Evolutionary conservation across 1,140 invertebrate genomes (phyloP), one percentile per base, ranked within the genome.

Genomic region (Philotrypesis tridentata): DNA sequence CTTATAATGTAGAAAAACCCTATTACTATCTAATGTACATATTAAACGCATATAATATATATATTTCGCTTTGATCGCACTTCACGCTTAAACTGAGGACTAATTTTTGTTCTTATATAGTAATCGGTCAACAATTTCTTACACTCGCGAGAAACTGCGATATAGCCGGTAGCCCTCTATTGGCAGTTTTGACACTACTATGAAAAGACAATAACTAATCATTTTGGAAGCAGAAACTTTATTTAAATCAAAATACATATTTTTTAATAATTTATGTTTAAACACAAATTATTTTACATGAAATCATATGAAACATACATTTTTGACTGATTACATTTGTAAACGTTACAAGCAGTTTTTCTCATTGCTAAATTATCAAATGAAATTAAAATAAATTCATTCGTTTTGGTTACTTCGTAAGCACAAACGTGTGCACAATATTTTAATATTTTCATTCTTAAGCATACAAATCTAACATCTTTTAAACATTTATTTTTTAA

Each of bases 361-460:
- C 14, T 31, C 25, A 37, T 37, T 71, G 14, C 4, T 8, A 43
- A 71, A 7, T 71, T 23, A n/a, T 71, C 21, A 40, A 5, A 71
- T 5, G 37, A 71, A 71, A 71, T n/a, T 40, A 12, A 29, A 71
- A 37, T 71, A 71, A 5, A 71, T 71, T 71, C 68, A 23, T 43
- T n/a, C 11, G 23, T 27, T 1, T 60, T 3, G 6, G 7, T 33
- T 21, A 60, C 43, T 60, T 55, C 27, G n/a, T 60, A 60, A n/a
- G 72, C 72, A 40, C 72, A 55, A 27, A 74, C 27, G 14, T 74
- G 72, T 17, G 25, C 17, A n/a, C 6, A 76, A 76, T 76, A 65
- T 14, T 63, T 63, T 1, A 76, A 9, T 11, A 25, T 76, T 23
- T 61, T 76, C 14, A 76, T 2, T 63, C 33, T 76, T 61, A 1